These are phyloP conservation scores for Tragelaphus strepsiceros DNA, from an alignment of 2,113 vertebrate species.

Conservation along the genomic window DNA sequence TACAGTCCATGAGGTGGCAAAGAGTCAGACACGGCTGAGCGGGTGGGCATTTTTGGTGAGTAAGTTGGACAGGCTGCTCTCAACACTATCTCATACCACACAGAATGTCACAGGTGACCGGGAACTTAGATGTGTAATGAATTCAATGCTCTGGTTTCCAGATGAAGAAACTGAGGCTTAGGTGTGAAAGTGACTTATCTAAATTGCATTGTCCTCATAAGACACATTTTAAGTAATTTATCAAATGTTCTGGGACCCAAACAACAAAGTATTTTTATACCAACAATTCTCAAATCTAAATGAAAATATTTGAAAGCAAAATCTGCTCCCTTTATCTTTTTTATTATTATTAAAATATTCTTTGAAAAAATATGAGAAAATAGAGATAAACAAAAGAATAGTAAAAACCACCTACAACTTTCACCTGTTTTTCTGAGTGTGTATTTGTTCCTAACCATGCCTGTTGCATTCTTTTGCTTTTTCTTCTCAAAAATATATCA, in stretches of 20 bases:
- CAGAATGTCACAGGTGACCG: not conserved
- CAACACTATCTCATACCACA: not conserved
- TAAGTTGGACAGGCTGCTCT: not conserved
- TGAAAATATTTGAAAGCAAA: not conserved
- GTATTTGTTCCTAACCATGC: not conserved
- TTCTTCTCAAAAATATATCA: not conserved
- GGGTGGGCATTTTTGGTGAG: not conserved
- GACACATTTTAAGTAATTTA: not conserved
- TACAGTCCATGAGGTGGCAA: not conserved
- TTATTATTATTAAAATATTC: not conserved
- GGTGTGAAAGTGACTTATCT: not conserved
- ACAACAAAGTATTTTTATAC: not conserved
- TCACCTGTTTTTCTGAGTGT: not conserved
- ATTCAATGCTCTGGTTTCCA: not conserved
- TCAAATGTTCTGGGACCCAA: not conserved
- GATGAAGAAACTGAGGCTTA: not conserved
- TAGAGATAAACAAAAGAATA: not conserved
- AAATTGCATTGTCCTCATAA: not conserved
- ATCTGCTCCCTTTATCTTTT: not conserved
- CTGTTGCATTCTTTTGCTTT: not conserved
- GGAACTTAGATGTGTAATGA: not conserved
- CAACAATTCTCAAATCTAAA: not conserved
- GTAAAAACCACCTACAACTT: not conserved
- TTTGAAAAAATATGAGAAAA: constrained; percentile 1
- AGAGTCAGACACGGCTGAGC: not conserved